Conservation (phyloP, 2,113 vertebrate genomes). For the Actinemys pallida region DNA sequence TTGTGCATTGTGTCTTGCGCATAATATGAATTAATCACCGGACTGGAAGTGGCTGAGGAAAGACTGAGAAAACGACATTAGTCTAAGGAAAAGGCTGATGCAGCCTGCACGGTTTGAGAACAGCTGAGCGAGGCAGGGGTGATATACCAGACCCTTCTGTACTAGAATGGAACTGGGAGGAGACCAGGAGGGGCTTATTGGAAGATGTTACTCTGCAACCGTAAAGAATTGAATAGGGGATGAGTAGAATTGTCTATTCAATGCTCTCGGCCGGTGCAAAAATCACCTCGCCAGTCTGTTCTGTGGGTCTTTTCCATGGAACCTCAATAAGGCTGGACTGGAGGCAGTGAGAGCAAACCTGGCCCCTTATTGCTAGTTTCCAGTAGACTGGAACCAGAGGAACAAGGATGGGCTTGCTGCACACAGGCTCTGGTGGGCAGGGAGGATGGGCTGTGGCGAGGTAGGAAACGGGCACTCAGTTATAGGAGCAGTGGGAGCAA, state of each 20-base stretch:
- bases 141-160: not conserved
- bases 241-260: too few relatives aligned
- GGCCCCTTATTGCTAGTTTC: too few relatives aligned
- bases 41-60: not conserved
- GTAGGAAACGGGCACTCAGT: too few relatives aligned
- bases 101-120: too few relatives aligned
- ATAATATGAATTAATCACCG: too few relatives aligned
- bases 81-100: not conserved
- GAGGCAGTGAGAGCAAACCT: too few relatives aligned
- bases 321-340: too few relatives aligned
- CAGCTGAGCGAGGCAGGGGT: not conserved
- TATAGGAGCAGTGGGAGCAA: not conserved
- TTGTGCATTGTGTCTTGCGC: fast-evolving
- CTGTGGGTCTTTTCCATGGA: too few relatives aligned
- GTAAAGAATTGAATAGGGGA: not conserved
- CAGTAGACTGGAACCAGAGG: too few relatives aligned
- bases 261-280: not conserved
- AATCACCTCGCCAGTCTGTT: not conserved
- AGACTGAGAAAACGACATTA: not conserved
- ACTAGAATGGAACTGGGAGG: not conserved
- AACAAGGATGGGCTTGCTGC: too few relatives aligned
- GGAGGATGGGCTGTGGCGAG: too few relatives aligned
- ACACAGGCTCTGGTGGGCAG: too few relatives aligned
- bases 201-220: not conserved
- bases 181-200: not conserved